Conservation (phyloP, 1,140 invertebrate species). For the Conus betulinus region DNA sequence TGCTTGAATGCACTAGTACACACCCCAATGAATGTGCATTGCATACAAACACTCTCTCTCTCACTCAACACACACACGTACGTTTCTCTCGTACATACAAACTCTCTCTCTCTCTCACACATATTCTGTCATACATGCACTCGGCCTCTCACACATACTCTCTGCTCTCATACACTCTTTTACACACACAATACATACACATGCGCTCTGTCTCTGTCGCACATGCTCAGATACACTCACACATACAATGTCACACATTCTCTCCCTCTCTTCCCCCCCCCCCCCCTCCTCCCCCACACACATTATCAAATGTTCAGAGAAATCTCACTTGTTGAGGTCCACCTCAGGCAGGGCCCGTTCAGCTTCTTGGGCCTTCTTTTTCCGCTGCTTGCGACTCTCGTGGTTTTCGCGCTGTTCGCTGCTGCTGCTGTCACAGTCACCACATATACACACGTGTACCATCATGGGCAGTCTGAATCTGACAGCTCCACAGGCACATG, state of each 20-base stretch:
- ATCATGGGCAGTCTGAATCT: neutral
- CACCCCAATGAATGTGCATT: no score
- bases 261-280: neutral
- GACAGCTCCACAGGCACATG: neutral
- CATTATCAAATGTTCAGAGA: neutral
- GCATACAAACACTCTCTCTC: no score
- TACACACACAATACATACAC: no score
- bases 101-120: no score
- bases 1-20: no score
- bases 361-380: conserved; percentile 45
- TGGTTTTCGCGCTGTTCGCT: conserved; percentile 20
- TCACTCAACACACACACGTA: no score
- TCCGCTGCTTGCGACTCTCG: conserved; percentile 42
- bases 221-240: no score
- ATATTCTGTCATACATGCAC: no score
- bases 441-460: neutral
- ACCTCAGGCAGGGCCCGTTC: conserved; percentile 77
- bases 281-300: neutral
- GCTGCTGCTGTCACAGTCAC: conserved; percentile 15
- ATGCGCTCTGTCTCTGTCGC: no score
- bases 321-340: conserved; percentile 80
- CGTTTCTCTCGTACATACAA: no score
- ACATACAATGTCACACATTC: neutral
- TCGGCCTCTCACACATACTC: no score
- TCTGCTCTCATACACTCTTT: no score